These are phyloP conservation scores for Anorthoa munda DNA, from an alignment of 2,888 invertebrate species.

Conservation along the genomic window DNA sequence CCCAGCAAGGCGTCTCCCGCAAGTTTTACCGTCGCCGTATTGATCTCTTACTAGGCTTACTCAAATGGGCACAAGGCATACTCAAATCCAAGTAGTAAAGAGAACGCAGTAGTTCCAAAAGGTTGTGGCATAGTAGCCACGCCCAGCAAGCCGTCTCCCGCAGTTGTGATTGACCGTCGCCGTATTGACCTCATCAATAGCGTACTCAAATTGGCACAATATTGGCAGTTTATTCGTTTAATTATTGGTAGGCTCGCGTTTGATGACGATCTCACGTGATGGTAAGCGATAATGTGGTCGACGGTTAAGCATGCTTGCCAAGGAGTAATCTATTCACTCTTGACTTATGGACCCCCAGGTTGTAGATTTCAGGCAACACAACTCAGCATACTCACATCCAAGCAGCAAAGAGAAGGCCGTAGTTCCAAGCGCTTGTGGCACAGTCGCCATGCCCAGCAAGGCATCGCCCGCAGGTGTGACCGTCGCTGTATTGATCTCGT, in stretches of 20 bases:
- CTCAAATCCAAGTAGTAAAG: conserved; percentile 97
- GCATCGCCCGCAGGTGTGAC: conserved; percentile 85
- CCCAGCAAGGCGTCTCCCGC: not conserved
- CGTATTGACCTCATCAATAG: not conserved
- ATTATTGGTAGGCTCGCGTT: too few relatives aligned
- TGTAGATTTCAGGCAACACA: too few relatives aligned
- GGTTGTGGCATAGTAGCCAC: conserved; percentile 95
- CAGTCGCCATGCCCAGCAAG: conserved; percentile 94
- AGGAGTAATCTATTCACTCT: too few relatives aligned
- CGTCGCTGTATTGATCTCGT: conserved; percentile 94
- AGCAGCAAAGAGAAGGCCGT: conserved; percentile 95
- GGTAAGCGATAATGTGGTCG: too few relatives aligned
- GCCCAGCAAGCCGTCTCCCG: too few relatives aligned
- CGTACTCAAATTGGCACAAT: conserved; percentile 63
- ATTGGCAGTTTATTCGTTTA: not conserved
- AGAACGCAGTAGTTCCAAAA: conserved; percentile 94
- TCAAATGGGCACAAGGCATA: conserved; percentile 47
- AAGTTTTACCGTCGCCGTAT: not conserved
- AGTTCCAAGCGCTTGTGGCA: conserved; percentile 95
- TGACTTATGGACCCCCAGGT: too few relatives aligned
- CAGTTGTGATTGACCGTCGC: too few relatives aligned
- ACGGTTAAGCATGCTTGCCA: too few relatives aligned
- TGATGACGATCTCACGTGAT: too few relatives aligned
- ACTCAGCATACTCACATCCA: conserved; percentile 94
- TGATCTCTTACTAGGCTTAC: not conserved